A percentile compares a stretch with the other conserved stretches of the same genome.
phyloP scores from a whole-genome alignment of 1,140 invertebrate genomes.

The Drosophila biarmipes region DNA sequence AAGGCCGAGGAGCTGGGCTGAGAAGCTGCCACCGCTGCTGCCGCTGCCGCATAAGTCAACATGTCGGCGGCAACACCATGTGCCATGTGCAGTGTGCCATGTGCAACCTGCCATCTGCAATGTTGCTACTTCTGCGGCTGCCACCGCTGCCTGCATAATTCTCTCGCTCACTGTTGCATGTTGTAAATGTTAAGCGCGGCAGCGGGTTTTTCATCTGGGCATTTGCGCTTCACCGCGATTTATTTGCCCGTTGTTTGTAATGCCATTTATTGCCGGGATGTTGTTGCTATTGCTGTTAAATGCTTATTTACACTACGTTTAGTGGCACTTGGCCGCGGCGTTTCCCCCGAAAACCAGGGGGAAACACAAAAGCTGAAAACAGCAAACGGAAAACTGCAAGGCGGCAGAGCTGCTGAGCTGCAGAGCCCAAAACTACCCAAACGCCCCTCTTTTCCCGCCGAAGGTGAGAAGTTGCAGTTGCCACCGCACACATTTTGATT shows the following conservation, averaged over 20 bases:
- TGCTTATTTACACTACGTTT: constrained; percentile 84
- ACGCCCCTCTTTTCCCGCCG: constrained; percentile 14
- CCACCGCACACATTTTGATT: constrained; percentile 70
- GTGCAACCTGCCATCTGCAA: constrained; percentile 12
- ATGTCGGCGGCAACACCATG: constrained; percentile 67
- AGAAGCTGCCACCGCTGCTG: constrained; percentile 36
- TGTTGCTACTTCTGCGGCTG: constrained; percentile 1
- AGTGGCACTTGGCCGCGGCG: constrained; percentile 68
- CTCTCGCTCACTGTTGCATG: constrained; percentile 55
- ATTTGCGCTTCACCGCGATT: constrained; percentile 78
- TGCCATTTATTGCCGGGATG: constrained; percentile 71
- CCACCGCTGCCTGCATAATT: constrained; percentile 72
- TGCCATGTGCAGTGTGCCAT: constrained; percentile 56
- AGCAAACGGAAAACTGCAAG: not conserved
- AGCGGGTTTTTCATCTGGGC: constrained; percentile 63
- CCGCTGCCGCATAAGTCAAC: constrained; percentile 69
- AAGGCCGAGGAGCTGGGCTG: constrained; percentile 20
- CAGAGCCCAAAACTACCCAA: constrained; percentile 14
- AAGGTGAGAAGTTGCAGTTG: constrained; percentile 31
- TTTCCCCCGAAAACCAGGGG: constrained; percentile 40
- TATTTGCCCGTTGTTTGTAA: constrained; percentile 80
- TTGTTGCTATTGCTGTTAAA: constrained; percentile 78
- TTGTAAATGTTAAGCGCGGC: constrained; percentile 76
- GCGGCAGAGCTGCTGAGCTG: too few relatives aligned
- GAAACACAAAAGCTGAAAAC: constrained; percentile 1